phyloP scores from a whole-genome alignment of 2,888 invertebrate species.

The Cephus spinipes region DNA sequence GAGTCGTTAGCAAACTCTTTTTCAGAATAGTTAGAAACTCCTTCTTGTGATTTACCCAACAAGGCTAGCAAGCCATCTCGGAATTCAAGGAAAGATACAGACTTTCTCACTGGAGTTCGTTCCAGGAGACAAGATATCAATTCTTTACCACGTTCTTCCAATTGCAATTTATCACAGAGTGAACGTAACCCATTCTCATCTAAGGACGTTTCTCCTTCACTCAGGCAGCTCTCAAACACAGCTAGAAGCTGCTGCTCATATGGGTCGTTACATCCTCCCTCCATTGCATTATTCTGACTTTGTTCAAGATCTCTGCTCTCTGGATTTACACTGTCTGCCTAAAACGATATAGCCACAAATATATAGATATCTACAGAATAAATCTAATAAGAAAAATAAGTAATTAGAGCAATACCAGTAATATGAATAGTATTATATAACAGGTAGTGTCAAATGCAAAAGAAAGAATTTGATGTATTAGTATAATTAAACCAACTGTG shows the following conservation, averaged over 20 bases:
- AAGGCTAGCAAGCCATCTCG: constrained; percentile 80
- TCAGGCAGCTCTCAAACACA: constrained; percentile 84
- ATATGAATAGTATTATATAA: background rate
- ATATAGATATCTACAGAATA: background rate
- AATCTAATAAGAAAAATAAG: background rate
- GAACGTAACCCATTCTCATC: constrained; percentile 76
- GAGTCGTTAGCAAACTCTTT: constrained; percentile 17
- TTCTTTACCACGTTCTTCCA: constrained; percentile 78
- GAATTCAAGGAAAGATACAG: constrained; percentile 80
- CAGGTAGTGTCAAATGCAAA: background rate
- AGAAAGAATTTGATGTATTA: background rate
- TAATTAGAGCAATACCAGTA: background rate
- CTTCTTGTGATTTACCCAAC: constrained; percentile 69
- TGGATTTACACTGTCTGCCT: background rate
- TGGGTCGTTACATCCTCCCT: constrained; percentile 70
- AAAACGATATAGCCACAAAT: background rate
- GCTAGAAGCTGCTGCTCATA: constrained; percentile 85
- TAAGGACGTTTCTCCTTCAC: constrained; percentile 76
- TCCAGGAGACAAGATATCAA: constrained; percentile 71
- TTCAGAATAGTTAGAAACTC: constrained; percentile 16
- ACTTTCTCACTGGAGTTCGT: constrained; percentile 58
- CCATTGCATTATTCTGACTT: constrained; percentile 57
- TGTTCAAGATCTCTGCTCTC: background rate
- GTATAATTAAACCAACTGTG: background rate
- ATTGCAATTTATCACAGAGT: constrained; percentile 81